phyloP scores from a whole-genome alignment of 2,113 vertebrate genomes.

The Oreochromis aureus region DNA sequence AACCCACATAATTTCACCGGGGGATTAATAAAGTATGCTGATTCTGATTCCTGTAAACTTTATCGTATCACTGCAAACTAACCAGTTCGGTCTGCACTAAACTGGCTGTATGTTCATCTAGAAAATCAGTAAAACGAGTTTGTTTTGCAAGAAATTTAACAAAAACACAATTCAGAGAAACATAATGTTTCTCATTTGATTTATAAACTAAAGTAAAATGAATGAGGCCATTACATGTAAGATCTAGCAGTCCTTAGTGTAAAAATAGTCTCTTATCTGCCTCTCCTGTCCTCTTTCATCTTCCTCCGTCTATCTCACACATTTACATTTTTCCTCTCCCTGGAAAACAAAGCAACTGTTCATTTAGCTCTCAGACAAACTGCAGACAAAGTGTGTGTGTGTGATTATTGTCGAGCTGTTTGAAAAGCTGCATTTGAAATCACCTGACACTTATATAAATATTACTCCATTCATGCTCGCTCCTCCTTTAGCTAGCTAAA shows the following conservation, averaged over 20 bases:
- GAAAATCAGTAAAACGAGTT: not conserved
- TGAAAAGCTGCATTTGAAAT: not conserved
- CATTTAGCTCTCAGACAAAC: not conserved
- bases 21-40: fast-evolving
- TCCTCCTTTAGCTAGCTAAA: not conserved
- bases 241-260: not conserved
- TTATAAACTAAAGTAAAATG: fast-evolving
- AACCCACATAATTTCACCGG: not conserved
- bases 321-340: not conserved
- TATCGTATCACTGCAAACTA: not conserved
- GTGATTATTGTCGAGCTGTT: not conserved
- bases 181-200: fast-evolving
- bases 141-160: not conserved
- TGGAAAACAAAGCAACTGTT: not conserved
- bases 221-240: not conserved
- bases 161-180: not conserved
- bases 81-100: not conserved
- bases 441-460: not conserved
- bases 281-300: not conserved
- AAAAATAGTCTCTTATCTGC: not conserved
- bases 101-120: not conserved
- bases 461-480: not conserved
- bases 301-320: not conserved
- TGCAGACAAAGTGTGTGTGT: not conserved
- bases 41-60: not conserved